Percentiles rank a stretch among this genome's conserved stretches.
Conservation (phyloP, 2,888 invertebrate species). For the Leptodirus hochenwartii region DNA sequence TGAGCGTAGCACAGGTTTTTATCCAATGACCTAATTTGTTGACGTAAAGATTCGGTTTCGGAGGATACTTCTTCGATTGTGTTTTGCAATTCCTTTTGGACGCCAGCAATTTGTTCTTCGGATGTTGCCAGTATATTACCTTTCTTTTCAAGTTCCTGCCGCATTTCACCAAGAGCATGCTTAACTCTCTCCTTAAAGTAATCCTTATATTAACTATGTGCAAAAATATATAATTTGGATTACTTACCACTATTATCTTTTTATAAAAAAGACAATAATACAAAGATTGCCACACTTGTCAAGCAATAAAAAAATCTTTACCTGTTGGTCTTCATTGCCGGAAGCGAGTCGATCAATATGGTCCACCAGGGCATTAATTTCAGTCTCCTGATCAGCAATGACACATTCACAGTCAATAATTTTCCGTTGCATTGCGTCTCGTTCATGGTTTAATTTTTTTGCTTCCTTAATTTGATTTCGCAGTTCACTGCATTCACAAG, state of each 20-base stretch:
- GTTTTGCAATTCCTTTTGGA: slow-evolving; percentile 20
- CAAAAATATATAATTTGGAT: not conserved
- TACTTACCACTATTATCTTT: slow-evolving; percentile 5
- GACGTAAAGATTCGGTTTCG: slow-evolving; percentile 19
- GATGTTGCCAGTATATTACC: slow-evolving; percentile 19
- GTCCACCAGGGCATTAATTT: slow-evolving; percentile 33
- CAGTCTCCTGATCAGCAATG: slow-evolving; percentile 36
- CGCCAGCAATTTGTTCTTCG: slow-evolving; percentile 20
- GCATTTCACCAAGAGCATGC: slow-evolving; percentile 18
- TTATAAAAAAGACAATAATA: not conserved
- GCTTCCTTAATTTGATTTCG: slow-evolving; percentile 20
- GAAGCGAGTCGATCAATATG: slow-evolving; percentile 32
- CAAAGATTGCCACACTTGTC: slow-evolving; percentile 16
- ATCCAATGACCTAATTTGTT: slow-evolving; percentile 15
- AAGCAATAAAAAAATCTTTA: slow-evolving; percentile 12
- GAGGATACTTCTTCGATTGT: slow-evolving; percentile 19
- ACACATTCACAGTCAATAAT: slow-evolving; percentile 34
- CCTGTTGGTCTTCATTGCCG: slow-evolving; percentile 23
- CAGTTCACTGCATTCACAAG: slow-evolving; percentile 19
- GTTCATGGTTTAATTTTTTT: slow-evolving; percentile 28
- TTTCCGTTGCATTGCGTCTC: slow-evolving; percentile 30
- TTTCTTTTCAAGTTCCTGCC: slow-evolving; percentile 22
- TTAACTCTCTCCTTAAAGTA: slow-evolving; percentile 19
- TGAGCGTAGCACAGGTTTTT: slow-evolving; percentile 8
- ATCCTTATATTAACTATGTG: not conserved